A percentile compares a stretch with the other conserved stretches of the same genome.
Conservation (phyloP, 1,140 invertebrate species). For the Forficula auricularia region DNA sequence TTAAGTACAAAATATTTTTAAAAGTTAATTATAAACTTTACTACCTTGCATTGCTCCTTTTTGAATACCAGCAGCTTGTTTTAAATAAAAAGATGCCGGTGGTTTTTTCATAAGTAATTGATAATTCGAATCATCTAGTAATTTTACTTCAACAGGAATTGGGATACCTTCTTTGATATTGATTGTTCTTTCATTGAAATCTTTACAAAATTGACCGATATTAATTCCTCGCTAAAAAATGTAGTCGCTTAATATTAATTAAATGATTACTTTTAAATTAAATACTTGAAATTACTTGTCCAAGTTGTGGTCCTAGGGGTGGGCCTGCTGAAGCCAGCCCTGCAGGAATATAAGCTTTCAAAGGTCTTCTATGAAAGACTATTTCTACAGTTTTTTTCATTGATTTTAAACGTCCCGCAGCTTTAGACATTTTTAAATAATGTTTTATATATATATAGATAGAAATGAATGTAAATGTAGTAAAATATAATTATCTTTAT, state of each 20-base stretch:
- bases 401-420: constrained; percentile 39
- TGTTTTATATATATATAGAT: no score
- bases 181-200: constrained; percentile 89
- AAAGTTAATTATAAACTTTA: no score
- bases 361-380: constrained; percentile 48
- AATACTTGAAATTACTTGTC: constrained; percentile 45
- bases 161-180: constrained; percentile 86
- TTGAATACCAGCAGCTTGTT: constrained; percentile 83
- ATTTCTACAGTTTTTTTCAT: constrained; percentile 52
- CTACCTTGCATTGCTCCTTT: constrained; percentile 63
- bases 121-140: constrained; percentile 78
- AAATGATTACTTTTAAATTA: not conserved
- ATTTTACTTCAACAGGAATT: constrained; percentile 57
- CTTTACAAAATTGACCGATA: constrained; percentile 91
- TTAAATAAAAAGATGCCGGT: constrained; percentile 70
- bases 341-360: constrained; percentile 66
- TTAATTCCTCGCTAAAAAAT: constrained; percentile 80
- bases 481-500: no score
- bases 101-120: constrained; percentile 69
- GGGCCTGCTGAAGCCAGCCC: constrained; percentile 72
- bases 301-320: constrained; percentile 78
- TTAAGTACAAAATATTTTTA: no score
- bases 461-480: no score
- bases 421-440: constrained; percentile 53
- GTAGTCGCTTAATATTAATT: not conserved